Base-by-base conservation (phyloP, 2,888 invertebrate genomes). In the Sminthurides aquaticus region DNA sequence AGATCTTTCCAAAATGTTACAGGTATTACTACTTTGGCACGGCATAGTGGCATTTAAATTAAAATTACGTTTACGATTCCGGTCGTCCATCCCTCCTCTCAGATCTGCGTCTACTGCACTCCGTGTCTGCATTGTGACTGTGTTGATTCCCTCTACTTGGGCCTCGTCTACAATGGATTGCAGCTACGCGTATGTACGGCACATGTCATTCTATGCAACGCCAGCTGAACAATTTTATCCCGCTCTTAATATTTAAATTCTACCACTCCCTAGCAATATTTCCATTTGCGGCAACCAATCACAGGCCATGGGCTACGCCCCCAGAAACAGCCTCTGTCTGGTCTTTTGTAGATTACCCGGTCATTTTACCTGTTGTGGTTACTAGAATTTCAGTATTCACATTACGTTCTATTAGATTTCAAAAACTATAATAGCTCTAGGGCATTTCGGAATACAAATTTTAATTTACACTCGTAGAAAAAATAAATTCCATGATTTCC, bases 21-120 rank as follows among this genome's bases (percentile, higher is more conserved):
- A 15, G 18, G 18, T 22, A n/a, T 43, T 56, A 56, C 56, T 59
- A 24, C 22, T 60, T 48, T 48, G 49, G 49, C 60, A 60, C 1
- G 60, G 60, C 60, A 60, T 60, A 20, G 48, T 60, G 25, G 43
- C 15, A 34, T 34, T 34, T 34, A 34, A 34, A 34, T 34, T 34
- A 34, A 5, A 15, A 34, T 34, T 34, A 34, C 43, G 43, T 11
- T 34, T 11, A 34, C 43, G 43, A n/a, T n/a, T n/a, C 43, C 43
- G 43, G 5, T 26, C 57, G 8, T 26, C 57, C 27, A 11, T 25
- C 26, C 57, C 27, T 26, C 8, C 18, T n/a, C 5, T 18, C 24
- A 57, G 25, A 25, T 25, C 27, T 57, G 57, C 27, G 20, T 20
- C 8, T 25, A 25, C 43, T 34, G 43, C 15, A 15, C 43, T 5